These are phyloP conservation scores for Pelobates cultripes DNA, from an alignment of 2,797 vertebrate species.

Conservation along the genomic window DNA sequence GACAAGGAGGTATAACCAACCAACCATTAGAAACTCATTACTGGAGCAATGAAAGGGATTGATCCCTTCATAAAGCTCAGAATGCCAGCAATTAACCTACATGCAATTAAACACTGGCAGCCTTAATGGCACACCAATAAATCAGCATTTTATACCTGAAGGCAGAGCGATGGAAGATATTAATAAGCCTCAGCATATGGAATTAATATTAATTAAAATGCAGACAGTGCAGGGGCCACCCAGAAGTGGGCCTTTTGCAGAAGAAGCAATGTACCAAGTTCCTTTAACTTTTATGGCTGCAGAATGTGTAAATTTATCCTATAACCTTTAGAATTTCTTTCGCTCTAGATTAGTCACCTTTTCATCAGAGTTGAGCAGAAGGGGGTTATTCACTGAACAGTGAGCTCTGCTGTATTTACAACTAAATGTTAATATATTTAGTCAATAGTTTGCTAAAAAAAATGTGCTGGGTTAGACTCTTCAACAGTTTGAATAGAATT, in stretches of 20 bases:
- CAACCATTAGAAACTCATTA: conserved; percentile 84
- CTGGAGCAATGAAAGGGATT: conserved; percentile 73
- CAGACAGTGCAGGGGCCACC: conserved; percentile 62
- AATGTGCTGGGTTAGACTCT: no score
- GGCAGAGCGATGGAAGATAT: conserved; percentile 61
- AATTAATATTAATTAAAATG: conserved; percentile 73
- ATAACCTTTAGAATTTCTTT: not conserved
- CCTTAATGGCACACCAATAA: conserved; percentile 69
- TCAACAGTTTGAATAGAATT: no score
- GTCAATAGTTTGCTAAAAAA: no score
- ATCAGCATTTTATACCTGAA: conserved; percentile 74
- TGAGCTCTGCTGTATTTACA: no score
- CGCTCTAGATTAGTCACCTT: not conserved
- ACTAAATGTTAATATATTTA: no score
- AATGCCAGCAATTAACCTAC: conserved; percentile 81
- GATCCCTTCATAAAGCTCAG: conserved; percentile 74
- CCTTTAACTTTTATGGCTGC: not conserved
- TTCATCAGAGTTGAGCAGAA: no score
- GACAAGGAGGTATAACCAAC: conserved; percentile 60
- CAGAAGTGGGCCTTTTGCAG: conserved; percentile 57
- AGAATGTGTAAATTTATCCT: not conserved
- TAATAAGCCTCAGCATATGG: conserved; percentile 74
- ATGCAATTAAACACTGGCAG: conserved; percentile 76
- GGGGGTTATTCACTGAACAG: no score
- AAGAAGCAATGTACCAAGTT: conserved; percentile 8